Evolutionary conservation across 2,888 invertebrate genomes (phyloP), one percentile per base, ranked within the genome.

Genomic region (Parasteatoda lunata): DNA sequence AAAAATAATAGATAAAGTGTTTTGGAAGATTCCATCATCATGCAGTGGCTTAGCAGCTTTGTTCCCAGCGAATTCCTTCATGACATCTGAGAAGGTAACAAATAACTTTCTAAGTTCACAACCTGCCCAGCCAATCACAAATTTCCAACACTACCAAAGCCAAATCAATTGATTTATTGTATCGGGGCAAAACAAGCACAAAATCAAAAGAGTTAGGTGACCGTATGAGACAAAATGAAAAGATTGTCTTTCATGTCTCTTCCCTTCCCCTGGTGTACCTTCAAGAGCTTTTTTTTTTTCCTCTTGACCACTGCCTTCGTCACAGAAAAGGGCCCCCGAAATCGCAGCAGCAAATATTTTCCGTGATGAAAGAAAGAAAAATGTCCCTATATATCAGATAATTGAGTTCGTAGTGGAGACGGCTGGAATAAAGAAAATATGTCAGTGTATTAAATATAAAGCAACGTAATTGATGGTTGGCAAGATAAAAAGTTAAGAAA

Each of bases 161-260:
- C 70, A 76, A 82, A 82, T 82, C 82, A 82, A 82, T 82, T 82
- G 82, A 82, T 76, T 82, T 82, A 82, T 76, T 76, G 82, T 76
- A 82, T 82, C 82, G 76, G 65, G 70, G 51, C 47, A 54, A 76
- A 82, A 76, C 76, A 82, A 70, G 82, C 76, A 76, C 76, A 82
- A 82, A 82, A 82, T 76, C 65, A 82, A 82, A 76, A 59, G 82
- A 73, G 64, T 73, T 72, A 51, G 80, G 71, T 75, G 68, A 75
- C 72, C 72, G 80, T 80, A 52, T 72, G 66, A 64, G 72, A 72
- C 81, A 81, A 66, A 73, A 81, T 82, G 82, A 82, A 82, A 82
- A 80, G 80, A 80, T 80, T 80, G 65, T 80, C 79, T 72, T 65
- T 45, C 52, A 5, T 13, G 30, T 71, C 48, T 59, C 70, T 15